Conservation (phyloP, 1,140 invertebrate species). For the Campodea augens region DNA sequence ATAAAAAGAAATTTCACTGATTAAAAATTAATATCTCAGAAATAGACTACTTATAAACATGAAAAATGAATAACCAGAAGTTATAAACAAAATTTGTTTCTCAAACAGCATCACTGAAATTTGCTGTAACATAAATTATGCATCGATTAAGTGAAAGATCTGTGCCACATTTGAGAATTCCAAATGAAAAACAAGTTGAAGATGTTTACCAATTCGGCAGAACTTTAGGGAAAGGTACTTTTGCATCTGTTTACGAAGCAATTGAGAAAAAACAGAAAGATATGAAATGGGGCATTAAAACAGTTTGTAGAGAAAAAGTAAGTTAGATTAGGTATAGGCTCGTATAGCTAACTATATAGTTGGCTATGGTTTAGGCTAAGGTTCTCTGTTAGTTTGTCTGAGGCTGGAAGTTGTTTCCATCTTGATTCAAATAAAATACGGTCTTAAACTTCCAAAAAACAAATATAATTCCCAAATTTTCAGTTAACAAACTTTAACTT, state of each 20-base stretch:
- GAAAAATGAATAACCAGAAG: neutral
- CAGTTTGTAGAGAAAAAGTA: slow-evolving; percentile 31
- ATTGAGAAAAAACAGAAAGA: slow-evolving; percentile 21
- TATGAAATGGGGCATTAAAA: slow-evolving; percentile 33
- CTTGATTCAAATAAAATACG: too few relatives aligned
- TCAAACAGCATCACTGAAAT: too few relatives aligned
- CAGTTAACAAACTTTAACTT: too few relatives aligned
- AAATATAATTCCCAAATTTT: too few relatives aligned
- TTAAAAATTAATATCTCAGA: neutral
- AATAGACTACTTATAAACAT: neutral
- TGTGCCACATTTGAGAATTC: neutral
- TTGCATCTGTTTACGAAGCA: slow-evolving; percentile 29
- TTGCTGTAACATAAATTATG: too few relatives aligned
- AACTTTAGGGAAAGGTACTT: slow-evolving; percentile 30
- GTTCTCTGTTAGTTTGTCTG: too few relatives aligned
- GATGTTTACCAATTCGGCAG: slow-evolving; percentile 19
- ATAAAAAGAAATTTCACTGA: neutral
- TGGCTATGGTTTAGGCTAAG: too few relatives aligned
- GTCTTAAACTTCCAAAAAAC: too few relatives aligned
- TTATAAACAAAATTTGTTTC: neutral
- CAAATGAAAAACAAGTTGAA: slow-evolving; percentile 16
- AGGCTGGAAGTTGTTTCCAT: too few relatives aligned
- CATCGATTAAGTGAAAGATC: too few relatives aligned
- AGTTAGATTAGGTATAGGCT: slow-evolving; percentile 11
- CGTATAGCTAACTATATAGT: too few relatives aligned